Evolutionary conservation across 2,888 invertebrate genomes (phyloP).

Genomic region (Zele albiditarsus): DNA sequence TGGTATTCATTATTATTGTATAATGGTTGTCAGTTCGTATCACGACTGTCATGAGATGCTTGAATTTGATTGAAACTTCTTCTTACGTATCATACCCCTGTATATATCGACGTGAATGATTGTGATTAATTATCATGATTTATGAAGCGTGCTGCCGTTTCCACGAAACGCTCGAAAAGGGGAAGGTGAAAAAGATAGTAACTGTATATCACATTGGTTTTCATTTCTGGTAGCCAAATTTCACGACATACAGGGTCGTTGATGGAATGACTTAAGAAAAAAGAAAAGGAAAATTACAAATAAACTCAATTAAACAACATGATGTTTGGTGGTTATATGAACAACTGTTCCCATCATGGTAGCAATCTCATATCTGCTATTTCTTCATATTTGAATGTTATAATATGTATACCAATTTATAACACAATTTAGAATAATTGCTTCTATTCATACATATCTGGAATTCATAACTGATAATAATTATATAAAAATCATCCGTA

Average conservation of each 20-base stretch:
- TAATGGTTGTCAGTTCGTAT: constrained; percentile 29
- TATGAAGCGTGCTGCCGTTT: constrained; percentile 63
- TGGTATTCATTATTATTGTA: not conserved
- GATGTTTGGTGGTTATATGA: not conserved
- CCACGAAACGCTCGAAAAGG: constrained; percentile 25
- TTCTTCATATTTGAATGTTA: no score
- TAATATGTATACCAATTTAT: no score
- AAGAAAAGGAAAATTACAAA: constrained; percentile 13
- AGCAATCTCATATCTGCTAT: no score
- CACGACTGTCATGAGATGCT: constrained; percentile 30
- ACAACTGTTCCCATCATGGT: no score
- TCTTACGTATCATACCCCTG: constrained; percentile 62
- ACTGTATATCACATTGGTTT: constrained; percentile 37
- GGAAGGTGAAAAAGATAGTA: constrained; percentile 25
- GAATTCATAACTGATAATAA: no score
- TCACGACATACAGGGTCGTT: constrained; percentile 30
- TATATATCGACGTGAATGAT: constrained; percentile 60
- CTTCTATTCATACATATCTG: no score
- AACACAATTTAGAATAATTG: no score
- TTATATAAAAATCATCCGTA: no score
- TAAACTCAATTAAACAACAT: not conserved
- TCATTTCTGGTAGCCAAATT: constrained; percentile 32
- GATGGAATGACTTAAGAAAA: constrained; percentile 10
- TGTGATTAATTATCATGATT: constrained; percentile 55
- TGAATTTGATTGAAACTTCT: constrained; percentile 36